phyloP scores from a whole-genome alignment of 2,888 invertebrate genomes.

The Ennomos fuscantarius region DNA sequence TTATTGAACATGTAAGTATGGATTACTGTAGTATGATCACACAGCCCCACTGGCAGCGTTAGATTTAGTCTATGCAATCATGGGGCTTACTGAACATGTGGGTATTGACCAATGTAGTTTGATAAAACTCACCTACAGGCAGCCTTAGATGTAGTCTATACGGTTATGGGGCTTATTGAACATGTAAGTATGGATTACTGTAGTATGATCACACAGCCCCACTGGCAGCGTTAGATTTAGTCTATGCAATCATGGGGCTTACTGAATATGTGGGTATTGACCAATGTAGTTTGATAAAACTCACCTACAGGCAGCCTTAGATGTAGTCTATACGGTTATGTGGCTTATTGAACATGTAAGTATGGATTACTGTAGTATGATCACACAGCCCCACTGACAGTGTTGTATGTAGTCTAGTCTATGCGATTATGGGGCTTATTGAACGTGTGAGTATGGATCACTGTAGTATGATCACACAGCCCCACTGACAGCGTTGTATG shows the following conservation, averaged over 20 bases:
- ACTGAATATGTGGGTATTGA: constrained; percentile 87
- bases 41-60: too few relatives aligned
- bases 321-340: constrained; percentile 92
- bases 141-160: constrained; percentile 93
- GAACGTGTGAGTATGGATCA: constrained; percentile 87
- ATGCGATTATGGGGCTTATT: constrained; percentile 91
- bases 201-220: too few relatives aligned
- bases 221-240: constrained; percentile 93
- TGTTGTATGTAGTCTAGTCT: constrained; percentile 94
- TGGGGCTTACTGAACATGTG: too few relatives aligned
- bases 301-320: constrained; percentile 92
- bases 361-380: too few relatives aligned
- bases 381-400: constrained; percentile 92
- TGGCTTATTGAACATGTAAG: constrained; percentile 90
- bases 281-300: too few relatives aligned
- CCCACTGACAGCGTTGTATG: constrained; percentile 93
- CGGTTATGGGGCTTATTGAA: constrained; percentile 92
- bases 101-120: too few relatives aligned
- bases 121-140: too few relatives aligned
- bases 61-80: too few relatives aligned
- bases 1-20: constrained; percentile 88
- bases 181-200: constrained; percentile 82
- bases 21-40: too few relatives aligned
- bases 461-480: too few relatives aligned
- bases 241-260: constrained; percentile 91